A percentile compares a stretch with the other conserved stretches of the same genome.
These are phyloP conservation scores for Catharus fuscescens DNA, from an alignment of 2,113 vertebrate genomes.

Conservation along the genomic window DNA sequence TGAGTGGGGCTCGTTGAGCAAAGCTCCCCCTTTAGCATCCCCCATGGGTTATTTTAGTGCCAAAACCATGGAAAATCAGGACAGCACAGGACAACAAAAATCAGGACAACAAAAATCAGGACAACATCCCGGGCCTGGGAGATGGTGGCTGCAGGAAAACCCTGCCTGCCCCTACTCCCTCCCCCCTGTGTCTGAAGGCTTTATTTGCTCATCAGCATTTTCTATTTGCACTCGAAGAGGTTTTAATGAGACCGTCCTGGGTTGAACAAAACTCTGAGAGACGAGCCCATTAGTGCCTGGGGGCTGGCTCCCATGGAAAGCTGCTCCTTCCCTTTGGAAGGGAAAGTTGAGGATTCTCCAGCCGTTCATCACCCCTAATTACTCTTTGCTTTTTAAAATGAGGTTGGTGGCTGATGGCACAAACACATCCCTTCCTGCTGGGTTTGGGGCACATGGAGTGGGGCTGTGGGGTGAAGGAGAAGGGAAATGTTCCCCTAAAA, in stretches of 20 bases:
- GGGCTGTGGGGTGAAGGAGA: not conserved
- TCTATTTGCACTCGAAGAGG: not conserved
- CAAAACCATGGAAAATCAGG: accelerated
- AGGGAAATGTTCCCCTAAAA: accelerated
- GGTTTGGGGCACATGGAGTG: not conserved
- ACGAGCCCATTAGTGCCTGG: not conserved
- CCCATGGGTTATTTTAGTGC: accelerated
- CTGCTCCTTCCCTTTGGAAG: not conserved
- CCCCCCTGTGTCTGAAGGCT: not conserved
- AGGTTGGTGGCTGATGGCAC: not conserved
- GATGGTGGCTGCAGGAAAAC: not conserved
- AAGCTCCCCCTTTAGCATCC: not conserved
- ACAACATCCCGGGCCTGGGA: not conserved
- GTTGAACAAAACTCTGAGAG: accelerated
- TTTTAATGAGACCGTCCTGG: not conserved
- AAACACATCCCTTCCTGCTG: accelerated
- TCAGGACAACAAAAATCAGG: not conserved
- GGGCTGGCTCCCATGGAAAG: accelerated
- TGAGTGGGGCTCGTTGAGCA: not conserved
- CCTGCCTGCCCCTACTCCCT: accelerated
- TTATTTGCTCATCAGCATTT: not conserved
- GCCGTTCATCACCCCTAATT: not conserved
- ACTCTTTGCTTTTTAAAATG: not conserved
- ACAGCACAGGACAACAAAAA: accelerated
- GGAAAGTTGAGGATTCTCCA: not conserved